phyloP scores from a whole-genome alignment of 2,113 vertebrate species.

The Struthidea cinerea region DNA sequence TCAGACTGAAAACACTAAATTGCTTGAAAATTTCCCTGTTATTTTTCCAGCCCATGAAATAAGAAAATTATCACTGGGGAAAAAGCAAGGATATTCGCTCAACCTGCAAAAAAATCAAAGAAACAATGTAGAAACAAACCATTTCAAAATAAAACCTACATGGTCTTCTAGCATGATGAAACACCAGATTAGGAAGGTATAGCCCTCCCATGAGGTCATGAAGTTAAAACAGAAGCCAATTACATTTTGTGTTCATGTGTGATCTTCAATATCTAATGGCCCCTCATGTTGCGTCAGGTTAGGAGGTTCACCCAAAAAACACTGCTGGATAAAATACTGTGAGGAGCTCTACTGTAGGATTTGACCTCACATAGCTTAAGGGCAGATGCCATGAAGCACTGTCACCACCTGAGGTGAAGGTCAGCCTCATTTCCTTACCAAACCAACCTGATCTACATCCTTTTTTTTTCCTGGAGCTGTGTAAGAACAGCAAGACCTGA shows the following conservation, averaged over 20 bases:
- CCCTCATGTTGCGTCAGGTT: background rate
- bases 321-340: fast-evolving
- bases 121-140: background rate
- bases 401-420: background rate
- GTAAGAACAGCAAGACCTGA: background rate
- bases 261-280: background rate
- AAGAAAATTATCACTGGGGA: background rate
- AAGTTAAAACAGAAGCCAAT: background rate
- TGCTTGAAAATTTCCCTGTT: background rate
- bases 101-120: background rate
- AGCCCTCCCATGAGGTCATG: background rate
- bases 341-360: fast-evolving
- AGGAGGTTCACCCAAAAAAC: background rate
- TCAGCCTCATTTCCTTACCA: background rate
- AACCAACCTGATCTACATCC: background rate
- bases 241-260: background rate
- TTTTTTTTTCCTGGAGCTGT: background rate
- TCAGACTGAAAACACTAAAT: background rate
- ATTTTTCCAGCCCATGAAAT: background rate
- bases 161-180: background rate
- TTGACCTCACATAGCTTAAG: background rate
- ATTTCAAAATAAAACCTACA: background rate
- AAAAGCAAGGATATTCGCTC: background rate
- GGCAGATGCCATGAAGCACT: background rate
- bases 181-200: background rate